A percentile compares a stretch with the other conserved stretches of the same genome.
These are phyloP conservation scores for Loripinus fragilis DNA, from an alignment of 2,888 invertebrate species.

Conservation along the genomic window DNA sequence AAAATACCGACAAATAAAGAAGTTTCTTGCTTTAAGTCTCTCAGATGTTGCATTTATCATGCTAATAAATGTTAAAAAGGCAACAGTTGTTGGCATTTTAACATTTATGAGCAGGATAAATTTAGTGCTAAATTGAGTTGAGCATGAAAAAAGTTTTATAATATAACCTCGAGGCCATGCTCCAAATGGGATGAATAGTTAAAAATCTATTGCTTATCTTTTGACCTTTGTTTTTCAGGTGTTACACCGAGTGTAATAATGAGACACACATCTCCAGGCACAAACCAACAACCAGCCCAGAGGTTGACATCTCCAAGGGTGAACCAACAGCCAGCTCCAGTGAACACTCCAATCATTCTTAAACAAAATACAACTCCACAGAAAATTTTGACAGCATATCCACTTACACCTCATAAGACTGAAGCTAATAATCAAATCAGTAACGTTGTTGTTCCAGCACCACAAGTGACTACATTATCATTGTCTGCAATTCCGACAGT, in stretches of 20 bases:
- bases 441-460: neutral
- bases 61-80: too few species aligned
- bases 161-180: too few species aligned
- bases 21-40: too few species aligned
- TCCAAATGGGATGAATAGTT: too few species aligned
- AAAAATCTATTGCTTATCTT: too few species aligned
- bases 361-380: constrained; percentile 22
- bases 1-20: too few species aligned
- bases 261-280: neutral
- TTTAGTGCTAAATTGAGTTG: too few species aligned
- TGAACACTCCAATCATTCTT: constrained; percentile 16
- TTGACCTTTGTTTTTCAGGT: too few species aligned
- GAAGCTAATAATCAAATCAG: neutral
- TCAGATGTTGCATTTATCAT: too few species aligned
- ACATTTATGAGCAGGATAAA: too few species aligned
- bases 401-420: constrained; percentile 37
- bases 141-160: too few species aligned
- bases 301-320: neutral
- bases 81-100: too few species aligned
- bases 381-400: constrained; percentile 28
- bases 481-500: neutral
- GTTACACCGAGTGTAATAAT: neutral
- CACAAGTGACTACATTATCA: neutral
- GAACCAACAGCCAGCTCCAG: constrained; percentile 10
- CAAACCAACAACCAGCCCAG: neutral